Evolutionary conservation across 2,888 invertebrate genomes (phyloP), one percentile per base, ranked within the genome.

Genomic region (Nephrocerus scutellatus): DNA sequence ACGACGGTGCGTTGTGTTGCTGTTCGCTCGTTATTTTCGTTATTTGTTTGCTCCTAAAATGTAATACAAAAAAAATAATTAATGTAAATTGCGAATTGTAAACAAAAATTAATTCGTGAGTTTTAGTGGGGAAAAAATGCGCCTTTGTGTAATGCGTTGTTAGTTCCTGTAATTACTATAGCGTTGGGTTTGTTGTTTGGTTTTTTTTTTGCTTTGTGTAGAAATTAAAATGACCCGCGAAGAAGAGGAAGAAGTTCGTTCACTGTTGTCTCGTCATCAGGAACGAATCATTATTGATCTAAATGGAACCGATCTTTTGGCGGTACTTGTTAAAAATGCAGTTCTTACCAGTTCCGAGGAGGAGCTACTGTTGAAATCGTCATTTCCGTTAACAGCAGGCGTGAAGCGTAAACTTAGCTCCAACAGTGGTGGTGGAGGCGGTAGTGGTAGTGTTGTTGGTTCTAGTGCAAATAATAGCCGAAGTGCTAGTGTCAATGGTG

Each of bases 241-340:
- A 48, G 68, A 68, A 49, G 65, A 64, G 48, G 67, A 68, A 43
- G 68, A 68, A 49, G 78, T 79, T 50, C 75, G 77, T 61, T 74
- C 75, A 53, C 71, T 77, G 48, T 68, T 80, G 41, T 70, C 74
- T 52, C 74, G 78, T 37, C 79, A 79, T 64, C 77, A 76, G 65
- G 70, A 73, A 32, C 74, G 75, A 43, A 72, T 80, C 54, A 71
- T 77, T 55, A 73, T 74, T 43, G 79, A 79, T 69, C 62, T 79
- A 51, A 71, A 73, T 56, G 74, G 75, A 49, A 78, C 79, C 46
- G 76, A 79, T 62, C 67, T 80, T 35, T 58, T 80, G 50, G 74
- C 76, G 46, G 74, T 76, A 47, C 70, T 80, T 42, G 77, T 79
- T 38, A 79, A 79, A 59, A 79, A 78, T 56, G 76, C 78, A 33